These are phyloP conservation scores for Cephus pulcher DNA, from an alignment of 2,888 invertebrate genomes.

Conservation along the genomic window DNA sequence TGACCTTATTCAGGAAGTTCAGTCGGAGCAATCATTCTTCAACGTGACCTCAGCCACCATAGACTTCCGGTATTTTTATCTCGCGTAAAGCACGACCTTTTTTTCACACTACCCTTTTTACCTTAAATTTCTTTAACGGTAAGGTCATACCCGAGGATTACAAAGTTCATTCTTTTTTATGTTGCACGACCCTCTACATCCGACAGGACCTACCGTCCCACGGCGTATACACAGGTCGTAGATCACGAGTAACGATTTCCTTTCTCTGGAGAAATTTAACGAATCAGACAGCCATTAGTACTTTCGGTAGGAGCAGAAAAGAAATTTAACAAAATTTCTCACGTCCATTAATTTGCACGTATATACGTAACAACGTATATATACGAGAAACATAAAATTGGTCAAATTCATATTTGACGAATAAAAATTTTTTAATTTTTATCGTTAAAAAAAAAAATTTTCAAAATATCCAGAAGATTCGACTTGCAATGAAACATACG, in stretches of 20 bases:
- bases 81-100: background rate
- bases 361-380: background rate
- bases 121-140: background rate
- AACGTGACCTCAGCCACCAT: background rate
- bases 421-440: too few species aligned
- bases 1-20: background rate
- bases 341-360: background rate
- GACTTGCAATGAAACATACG: background rate
- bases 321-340: background rate
- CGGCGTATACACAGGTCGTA: background rate
- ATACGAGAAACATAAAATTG: too few species aligned
- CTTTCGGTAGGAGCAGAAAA: background rate
- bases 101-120: background rate
- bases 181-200: background rate
- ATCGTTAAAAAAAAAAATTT: too few species aligned
- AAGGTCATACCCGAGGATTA: background rate
- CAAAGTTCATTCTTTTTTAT: background rate
- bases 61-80: background rate
- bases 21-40: background rate
- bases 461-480: background rate
- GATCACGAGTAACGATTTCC: background rate
- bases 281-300: background rate
- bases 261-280: background rate
- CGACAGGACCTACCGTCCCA: background rate
- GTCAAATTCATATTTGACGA: too few species aligned